Conservation (phyloP, 2,797 vertebrate species). For the Orientallactaga sibirica region DNA sequence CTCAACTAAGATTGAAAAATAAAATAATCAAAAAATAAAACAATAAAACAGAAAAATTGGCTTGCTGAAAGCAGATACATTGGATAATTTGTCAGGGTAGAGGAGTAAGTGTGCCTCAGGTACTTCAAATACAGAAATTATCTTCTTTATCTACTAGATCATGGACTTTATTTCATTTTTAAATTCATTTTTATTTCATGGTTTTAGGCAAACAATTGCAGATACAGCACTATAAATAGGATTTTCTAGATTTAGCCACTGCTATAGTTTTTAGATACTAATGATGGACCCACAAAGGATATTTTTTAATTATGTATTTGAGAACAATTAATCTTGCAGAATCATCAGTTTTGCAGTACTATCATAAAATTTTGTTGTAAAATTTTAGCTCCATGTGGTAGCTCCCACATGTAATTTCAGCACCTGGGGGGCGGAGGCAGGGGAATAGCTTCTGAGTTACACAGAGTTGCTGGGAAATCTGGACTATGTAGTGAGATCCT, state of each 20-base stretch:
- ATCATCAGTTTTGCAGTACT: background rate
- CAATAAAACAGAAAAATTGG: background rate
- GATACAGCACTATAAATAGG: background rate
- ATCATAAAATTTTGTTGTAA: background rate
- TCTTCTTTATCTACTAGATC: no score
- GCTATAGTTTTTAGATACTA: background rate
- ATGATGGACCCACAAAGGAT: background rate
- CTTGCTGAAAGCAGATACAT: background rate
- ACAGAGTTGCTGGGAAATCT: background rate
- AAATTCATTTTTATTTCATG: background rate
- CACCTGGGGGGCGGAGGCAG: background rate
- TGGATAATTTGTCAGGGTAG: background rate
- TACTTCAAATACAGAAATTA: background rate
- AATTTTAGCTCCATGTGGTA: background rate
- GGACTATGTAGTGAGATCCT: background rate
- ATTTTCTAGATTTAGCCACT: conserved; percentile 14
- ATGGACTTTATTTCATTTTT: background rate
- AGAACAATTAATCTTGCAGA: background rate
- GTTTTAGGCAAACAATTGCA: conserved; percentile 14
- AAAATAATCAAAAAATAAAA: conserved; percentile 20
- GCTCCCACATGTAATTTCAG: background rate
- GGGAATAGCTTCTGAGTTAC: background rate
- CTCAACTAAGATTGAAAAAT: conserved; percentile 31
- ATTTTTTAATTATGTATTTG: conserved; percentile 23
- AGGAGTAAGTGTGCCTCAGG: background rate